Conservation (phyloP, 2,888 invertebrate species). For the Pyrrhosoma nymphula region DNA sequence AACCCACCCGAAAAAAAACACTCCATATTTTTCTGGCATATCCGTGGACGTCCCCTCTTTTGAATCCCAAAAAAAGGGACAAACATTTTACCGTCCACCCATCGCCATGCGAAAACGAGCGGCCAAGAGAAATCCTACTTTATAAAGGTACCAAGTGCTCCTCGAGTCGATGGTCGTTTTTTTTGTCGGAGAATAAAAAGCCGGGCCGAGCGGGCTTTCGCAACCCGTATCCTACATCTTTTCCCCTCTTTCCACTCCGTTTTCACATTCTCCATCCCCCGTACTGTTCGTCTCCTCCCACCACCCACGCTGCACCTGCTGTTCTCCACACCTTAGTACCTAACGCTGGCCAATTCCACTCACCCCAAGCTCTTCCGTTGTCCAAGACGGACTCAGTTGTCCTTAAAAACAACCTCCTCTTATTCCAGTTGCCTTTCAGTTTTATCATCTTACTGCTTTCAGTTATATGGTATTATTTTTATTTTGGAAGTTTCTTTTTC, state of each 20-base stretch:
- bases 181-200: not conserved
- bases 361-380: not conserved
- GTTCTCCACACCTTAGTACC: not conserved
- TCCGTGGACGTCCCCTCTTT: not conserved
- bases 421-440: not conserved
- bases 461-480: too few relatives aligned
- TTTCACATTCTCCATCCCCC: not conserved
- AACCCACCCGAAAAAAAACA: not conserved
- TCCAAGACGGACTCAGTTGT: not conserved
- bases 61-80: not conserved
- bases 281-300: not conserved
- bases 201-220: not conserved
- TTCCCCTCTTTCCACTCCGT: not conserved
- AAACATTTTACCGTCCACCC: not conserved
- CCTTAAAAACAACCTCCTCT: not conserved
- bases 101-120: not conserved
- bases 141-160: constrained; percentile 41
- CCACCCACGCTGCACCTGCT: not conserved
- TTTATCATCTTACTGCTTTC: too few relatives aligned
- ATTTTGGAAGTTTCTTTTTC: too few relatives aligned
- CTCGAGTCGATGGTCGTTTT: not conserved
- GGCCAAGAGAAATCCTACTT: constrained; percentile 33
- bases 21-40: not conserved
- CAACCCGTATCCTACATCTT: not conserved
- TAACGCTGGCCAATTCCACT: not conserved